These are phyloP conservation scores for Matsumyia berberina DNA, from an alignment of 2,888 invertebrate species.

Conservation along the genomic window DNA sequence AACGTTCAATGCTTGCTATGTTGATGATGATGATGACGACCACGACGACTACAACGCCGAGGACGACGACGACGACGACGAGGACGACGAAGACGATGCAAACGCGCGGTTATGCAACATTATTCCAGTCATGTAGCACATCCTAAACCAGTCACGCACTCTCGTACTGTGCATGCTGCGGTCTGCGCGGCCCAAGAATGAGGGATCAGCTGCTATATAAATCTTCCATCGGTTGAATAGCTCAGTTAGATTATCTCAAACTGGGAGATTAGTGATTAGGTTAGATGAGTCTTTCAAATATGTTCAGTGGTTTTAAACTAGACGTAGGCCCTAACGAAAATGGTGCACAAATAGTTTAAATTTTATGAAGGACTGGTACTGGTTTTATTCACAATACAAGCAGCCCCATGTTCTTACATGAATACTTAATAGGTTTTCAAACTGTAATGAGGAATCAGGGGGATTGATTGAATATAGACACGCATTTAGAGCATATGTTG, in stretches of 20 bases:
- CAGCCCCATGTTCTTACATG: too few relatives aligned
- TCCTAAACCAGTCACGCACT: slow-evolving; percentile 76
- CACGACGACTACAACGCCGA: slow-evolving; percentile 14
- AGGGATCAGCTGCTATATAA: slow-evolving; percentile 69
- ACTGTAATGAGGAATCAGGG: too few relatives aligned
- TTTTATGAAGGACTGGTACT: slow-evolving; percentile 31
- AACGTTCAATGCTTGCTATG: slow-evolving; percentile 68
- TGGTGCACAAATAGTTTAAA: slow-evolving; percentile 46
- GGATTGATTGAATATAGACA: too few relatives aligned
- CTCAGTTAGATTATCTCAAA: slow-evolving; percentile 69
- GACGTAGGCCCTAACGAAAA: slow-evolving; percentile 7
- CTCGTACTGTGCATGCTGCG: slow-evolving; percentile 64
- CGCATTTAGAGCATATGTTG: too few relatives aligned
- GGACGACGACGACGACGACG: slow-evolving; percentile 10
- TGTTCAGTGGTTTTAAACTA: slow-evolving; percentile 50
- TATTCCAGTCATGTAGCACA: slow-evolving; percentile 76
- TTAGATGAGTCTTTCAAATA: slow-evolving; percentile 63
- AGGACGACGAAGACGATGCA: slow-evolving; percentile 54
- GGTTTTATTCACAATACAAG: not conserved
- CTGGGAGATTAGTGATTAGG: slow-evolving; percentile 63
- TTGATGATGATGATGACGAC: slow-evolving; percentile 42
- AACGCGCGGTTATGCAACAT: slow-evolving; percentile 75
- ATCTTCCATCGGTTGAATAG: slow-evolving; percentile 67
- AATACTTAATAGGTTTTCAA: too few relatives aligned
- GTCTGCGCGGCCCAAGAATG: slow-evolving; percentile 57